Evolutionary conservation across 1,140 invertebrate genomes (phyloP), one percentile per base, ranked within the genome.

Genomic region (Thrips palmi): DNA sequence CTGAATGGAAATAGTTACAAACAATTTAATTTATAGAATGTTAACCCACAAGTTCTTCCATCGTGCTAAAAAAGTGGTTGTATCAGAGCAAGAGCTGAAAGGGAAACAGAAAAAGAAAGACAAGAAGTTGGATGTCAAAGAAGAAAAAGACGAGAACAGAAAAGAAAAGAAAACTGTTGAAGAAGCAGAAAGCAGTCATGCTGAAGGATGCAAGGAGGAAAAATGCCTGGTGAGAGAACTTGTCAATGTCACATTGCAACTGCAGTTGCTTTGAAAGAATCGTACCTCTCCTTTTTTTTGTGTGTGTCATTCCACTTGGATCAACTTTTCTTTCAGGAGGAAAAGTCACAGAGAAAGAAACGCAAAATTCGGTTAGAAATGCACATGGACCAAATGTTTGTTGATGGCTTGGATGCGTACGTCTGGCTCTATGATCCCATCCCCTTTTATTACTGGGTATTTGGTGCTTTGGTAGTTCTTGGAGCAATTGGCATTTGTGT

Each of bases 371-470:
- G 89, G 27, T 57, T 97, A 10, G 87, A 96, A 58, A 96, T 97
- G 89, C 88, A 94, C 60, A 71, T 88, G 49, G 83, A 94, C 44
- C 89, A 97, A 59, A 57, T 77, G 46, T 96, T 97, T 63, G 69
- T 88, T 3, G 93, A 97, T 61, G 81, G 78, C 25, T 68, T 79
- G 22, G 89, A 97, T 62, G 85, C 93, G 2, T 99, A 97, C 62
- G 93, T 98, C 11, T 98, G 96, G 96, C 82, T 98, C 39, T 99
- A 96, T 62, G 93, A 98, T 58, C 93, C 93, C 3, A 89, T 94
- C 49, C 89, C 92, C 7, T 71, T 91, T 41, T 87, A 89, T 62
- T 96, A 96, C 53, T 97, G 92, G 78, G 65, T 97, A 44, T 83
- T 92, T 52, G 94, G 94, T 33, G 69, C 80, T 18, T 62, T 92